Evolutionary conservation across 1,140 invertebrate species (phyloP).

Genomic region (Acromyrmex charruanus): DNA sequence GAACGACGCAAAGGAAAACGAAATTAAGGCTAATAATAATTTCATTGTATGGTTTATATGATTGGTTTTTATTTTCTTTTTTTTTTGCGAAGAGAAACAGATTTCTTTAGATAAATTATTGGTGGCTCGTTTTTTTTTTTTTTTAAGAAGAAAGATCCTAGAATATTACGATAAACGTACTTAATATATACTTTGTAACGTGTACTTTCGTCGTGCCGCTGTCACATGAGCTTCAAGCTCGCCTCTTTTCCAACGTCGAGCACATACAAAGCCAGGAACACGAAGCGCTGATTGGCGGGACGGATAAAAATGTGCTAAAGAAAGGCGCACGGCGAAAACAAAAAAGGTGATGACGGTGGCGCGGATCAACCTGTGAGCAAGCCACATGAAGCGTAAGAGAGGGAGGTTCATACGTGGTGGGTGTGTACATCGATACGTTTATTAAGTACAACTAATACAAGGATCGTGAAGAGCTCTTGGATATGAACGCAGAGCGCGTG

Average conservation of each 20-base stretch:
- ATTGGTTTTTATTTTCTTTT: not conserved
- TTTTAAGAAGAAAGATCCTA: not conserved
- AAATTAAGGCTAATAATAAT: conserved; percentile 36
- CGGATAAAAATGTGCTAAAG: conserved; percentile 45
- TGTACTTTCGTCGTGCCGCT: conserved; percentile 27
- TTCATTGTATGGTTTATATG: not conserved
- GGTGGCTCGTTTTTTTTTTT: not conserved
- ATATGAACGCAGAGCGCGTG: not conserved
- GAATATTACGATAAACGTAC: conserved; percentile 9
- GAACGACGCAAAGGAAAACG: not conserved
- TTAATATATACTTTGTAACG: not conserved
- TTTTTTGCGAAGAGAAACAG: too few species aligned
- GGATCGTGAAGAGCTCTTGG: conserved; percentile 1
- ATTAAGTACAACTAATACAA: conserved; percentile 57
- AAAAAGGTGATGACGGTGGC: conserved; percentile 16
- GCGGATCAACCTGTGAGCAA: conserved; percentile 37
- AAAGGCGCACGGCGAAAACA: conserved; percentile 8
- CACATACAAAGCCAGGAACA: conserved; percentile 70
- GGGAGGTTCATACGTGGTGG: not conserved
- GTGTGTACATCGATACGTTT: conserved; percentile 43
- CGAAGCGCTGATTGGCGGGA: conserved; percentile 56
- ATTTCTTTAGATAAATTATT: not conserved
- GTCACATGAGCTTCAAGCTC: not conserved
- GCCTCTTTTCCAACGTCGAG: conserved; percentile 49
- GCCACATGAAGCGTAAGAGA: conserved; percentile 48